Percentiles rank a stretch among this genome's conserved stretches.
Conservation (phyloP, 2,888 invertebrate genomes). For the Litoditis marina region DNA sequence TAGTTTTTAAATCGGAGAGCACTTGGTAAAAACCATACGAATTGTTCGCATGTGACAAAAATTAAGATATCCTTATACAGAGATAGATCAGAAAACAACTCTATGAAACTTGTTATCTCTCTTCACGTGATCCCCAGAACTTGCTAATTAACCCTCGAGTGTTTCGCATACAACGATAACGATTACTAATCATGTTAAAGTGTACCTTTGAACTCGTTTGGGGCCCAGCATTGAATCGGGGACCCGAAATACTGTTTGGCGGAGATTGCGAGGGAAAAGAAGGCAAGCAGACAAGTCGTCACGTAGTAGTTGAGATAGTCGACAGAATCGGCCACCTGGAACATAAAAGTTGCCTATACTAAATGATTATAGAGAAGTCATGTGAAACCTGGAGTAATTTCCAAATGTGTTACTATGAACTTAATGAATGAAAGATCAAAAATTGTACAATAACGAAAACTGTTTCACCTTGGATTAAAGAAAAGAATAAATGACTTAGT, state of each 20-base stretch:
- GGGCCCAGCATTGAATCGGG: constrained; percentile 64
- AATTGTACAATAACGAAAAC: no score
- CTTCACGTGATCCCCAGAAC: neutral
- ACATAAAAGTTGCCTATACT: neutral
- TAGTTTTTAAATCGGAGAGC: neutral
- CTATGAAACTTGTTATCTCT: no score
- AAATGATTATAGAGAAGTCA: no score
- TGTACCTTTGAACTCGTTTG: constrained; percentile 28
- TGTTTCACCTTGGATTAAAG: no score
- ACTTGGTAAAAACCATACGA: neutral
- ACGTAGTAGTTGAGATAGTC: constrained; percentile 65
- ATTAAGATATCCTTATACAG: no score
- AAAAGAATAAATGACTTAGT: no score
- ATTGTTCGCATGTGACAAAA: neutral
- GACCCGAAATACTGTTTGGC: constrained; percentile 66
- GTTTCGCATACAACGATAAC: neutral
- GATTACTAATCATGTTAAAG: neutral
- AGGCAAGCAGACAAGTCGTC: constrained; percentile 63
- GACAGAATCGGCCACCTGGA: constrained; percentile 63
- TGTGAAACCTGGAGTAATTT: no score
- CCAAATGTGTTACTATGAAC: no score
- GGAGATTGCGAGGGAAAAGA: constrained; percentile 64
- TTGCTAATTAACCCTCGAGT: neutral
- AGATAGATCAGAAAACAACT: no score
- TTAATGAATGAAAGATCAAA: no score